Evolutionary conservation across 2,113 vertebrate genomes (phyloP).

Genomic region (Zapus hudsonius): DNA sequence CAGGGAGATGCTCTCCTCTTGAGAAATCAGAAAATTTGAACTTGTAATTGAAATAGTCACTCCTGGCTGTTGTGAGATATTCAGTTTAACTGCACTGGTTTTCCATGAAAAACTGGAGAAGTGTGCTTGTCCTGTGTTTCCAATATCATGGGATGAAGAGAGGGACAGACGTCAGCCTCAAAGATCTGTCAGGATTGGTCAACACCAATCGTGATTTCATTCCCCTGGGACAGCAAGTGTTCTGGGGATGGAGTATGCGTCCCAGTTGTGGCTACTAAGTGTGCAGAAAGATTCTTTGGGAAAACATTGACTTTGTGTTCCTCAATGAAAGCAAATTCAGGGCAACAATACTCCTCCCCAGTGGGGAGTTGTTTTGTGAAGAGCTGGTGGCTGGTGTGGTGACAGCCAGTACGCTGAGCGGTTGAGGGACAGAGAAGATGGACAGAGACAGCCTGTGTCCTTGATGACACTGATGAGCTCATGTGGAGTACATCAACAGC

Average conservation of each 20-base stretch:
- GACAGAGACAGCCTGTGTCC: background rate
- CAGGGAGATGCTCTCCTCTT: too few species aligned
- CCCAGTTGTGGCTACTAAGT: background rate
- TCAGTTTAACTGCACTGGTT: too few species aligned
- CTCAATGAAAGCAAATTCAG: background rate
- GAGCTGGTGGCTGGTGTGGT: background rate
- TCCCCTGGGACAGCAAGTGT: background rate
- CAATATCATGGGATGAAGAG: background rate
- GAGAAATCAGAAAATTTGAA: too few species aligned
- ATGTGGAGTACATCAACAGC: background rate
- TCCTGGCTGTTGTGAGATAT: too few species aligned
- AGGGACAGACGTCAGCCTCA: background rate
- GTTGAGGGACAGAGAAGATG: background rate
- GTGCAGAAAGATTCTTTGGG: background rate
- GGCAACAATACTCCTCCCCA: background rate
- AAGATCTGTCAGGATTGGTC: background rate
- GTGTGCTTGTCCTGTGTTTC: background rate
- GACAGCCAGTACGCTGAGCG: background rate
- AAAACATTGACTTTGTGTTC: background rate
- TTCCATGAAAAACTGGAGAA: rapidly evolving
- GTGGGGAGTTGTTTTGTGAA: too few species aligned
- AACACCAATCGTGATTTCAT: background rate
- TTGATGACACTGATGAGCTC: background rate
- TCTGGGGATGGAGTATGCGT: background rate
- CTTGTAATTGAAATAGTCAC: too few species aligned